Conservation (phyloP, 1,140 invertebrate species). For the Listronotus bonariensis region DNA sequence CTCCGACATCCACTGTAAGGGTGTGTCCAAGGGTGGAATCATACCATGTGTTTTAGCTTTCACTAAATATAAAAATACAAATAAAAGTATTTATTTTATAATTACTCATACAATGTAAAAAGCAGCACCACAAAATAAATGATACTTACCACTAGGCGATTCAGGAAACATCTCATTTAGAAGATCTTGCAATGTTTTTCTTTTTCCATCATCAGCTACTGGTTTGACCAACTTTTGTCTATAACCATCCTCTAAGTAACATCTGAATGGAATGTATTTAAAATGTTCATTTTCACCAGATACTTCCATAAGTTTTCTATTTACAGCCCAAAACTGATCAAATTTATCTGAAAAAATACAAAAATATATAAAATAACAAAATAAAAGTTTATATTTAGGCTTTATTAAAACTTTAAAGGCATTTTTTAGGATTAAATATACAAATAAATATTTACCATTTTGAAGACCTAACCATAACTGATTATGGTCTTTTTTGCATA, state of each 20-base stretch:
- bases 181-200: conserved; percentile 74
- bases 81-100: no score
- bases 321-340: conserved; percentile 98
- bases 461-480: conserved; percentile 93
- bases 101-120: no score
- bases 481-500: conserved; percentile 97
- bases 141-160: no score
- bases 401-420: no score
- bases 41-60: conserved; percentile 97
- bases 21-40: conserved; percentile 83
- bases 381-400: no score
- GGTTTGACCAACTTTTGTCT: conserved; percentile 80
- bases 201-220: conserved; percentile 71
- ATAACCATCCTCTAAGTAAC: conserved; percentile 81
- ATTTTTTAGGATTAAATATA: no score
- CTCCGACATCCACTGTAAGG: conserved; percentile 95
- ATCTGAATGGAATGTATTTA: conserved; percentile 90
- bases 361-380: no score
- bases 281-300: conserved; percentile 76
- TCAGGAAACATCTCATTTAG: conserved; percentile 73
- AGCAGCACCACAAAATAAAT: no score
- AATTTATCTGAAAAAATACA: conserved; percentile 90
- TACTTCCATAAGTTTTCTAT: conserved; percentile 92
- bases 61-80: no score
- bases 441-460: no score